These are phyloP conservation scores for Sebastes minor DNA, from an alignment of 2,797 vertebrate genomes.

Conservation along the genomic window DNA sequence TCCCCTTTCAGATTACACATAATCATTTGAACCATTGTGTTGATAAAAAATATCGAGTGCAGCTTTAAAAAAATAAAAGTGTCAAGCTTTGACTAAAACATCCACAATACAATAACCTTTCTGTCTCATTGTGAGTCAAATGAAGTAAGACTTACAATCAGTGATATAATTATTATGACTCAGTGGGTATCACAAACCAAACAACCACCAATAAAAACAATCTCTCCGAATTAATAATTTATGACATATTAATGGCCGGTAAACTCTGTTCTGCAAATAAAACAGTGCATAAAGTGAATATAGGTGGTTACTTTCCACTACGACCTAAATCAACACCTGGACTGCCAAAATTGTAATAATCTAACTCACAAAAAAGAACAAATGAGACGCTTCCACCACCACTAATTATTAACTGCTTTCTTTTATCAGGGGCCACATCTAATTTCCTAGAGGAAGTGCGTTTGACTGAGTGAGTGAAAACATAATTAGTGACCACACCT, in stretches of 20 bases:
- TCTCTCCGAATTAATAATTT: constrained; percentile 17
- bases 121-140: background rate
- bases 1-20: background rate
- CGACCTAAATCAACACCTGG: constrained; percentile 8
- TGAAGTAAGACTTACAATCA: background rate
- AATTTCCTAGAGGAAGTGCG: constrained; percentile 65
- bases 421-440: constrained; percentile 21
- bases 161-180: background rate
- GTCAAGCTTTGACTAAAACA: background rate
- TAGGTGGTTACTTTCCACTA: constrained; percentile 24
- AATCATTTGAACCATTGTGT: background rate
- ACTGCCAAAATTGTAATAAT: constrained; percentile 4
- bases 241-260: constrained; percentile 26
- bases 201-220: constrained; percentile 16
- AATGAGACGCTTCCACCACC: background rate
- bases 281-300: background rate
- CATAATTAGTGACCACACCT: constrained; percentile 24
- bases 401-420: constrained; percentile 38
- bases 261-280: constrained; percentile 30
- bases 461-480: constrained; percentile 47
- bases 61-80: background rate
- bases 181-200: constrained; percentile 17
- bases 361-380: constrained; percentile 6
- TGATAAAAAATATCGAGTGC: background rate
- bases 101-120: background rate